A percentile compares a stretch with the other conserved stretches of the same genome.
These are phyloP conservation scores for Sylvietta virens DNA, from an alignment of 2,113 vertebrate species.

Conservation along the genomic window DNA sequence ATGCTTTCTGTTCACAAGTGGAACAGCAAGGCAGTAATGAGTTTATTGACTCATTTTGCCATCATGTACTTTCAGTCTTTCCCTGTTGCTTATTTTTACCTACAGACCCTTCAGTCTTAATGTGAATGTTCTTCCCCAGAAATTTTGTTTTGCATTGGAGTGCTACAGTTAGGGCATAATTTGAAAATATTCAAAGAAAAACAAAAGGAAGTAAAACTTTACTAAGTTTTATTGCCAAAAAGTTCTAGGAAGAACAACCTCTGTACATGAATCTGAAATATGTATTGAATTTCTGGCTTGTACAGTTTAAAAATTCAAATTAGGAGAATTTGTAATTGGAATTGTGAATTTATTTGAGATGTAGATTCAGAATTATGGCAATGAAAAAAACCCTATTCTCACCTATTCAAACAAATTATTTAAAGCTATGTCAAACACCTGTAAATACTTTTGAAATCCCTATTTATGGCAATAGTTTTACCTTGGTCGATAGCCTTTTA, in stretches of 20 bases:
- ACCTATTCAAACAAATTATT: not conserved
- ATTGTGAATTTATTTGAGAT: not conserved
- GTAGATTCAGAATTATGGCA: not conserved
- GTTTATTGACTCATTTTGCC: not conserved
- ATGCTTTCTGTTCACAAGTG: not conserved
- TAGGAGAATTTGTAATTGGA: not conserved
- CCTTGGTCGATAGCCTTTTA: not conserved
- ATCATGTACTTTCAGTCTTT: not conserved
- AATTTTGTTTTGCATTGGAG: not conserved
- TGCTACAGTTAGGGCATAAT: not conserved
- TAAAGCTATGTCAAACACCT: not conserved
- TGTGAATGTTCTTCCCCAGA: not conserved
- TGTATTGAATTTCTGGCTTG: not conserved
- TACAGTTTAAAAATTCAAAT: not conserved
- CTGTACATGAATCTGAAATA: not conserved
- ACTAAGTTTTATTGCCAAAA: not conserved
- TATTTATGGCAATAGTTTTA: not conserved
- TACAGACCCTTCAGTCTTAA: not conserved
- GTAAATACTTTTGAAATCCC: not conserved
- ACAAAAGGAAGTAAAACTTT: not conserved
- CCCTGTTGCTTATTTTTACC: not conserved
- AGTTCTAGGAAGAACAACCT: not conserved
- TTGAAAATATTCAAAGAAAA: not conserved
- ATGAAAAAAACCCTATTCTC: not conserved
- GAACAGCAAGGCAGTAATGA: not conserved